Evolutionary conservation across 2,888 invertebrate genomes (phyloP).

Genomic region (Saturnia japonica): DNA sequence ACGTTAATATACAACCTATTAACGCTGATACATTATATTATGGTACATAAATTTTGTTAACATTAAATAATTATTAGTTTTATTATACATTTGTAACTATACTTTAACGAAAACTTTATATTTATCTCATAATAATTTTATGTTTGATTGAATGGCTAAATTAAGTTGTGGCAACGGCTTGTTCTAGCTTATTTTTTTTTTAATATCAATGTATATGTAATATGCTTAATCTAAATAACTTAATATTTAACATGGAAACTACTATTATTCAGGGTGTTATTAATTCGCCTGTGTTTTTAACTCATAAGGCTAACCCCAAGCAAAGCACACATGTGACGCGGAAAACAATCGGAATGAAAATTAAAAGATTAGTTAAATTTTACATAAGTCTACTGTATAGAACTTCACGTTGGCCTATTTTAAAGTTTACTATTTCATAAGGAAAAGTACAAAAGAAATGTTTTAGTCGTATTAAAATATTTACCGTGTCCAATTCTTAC

Average conservation of each 20-base stretch:
- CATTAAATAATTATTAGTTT: conserved; percentile 35
- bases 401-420: not conserved
- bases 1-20: conserved; percentile 27
- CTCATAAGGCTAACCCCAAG: not conserved
- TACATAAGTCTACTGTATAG: too few relatives aligned
- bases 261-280: conserved; percentile 65
- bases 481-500: not conserved
- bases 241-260: conserved; percentile 6
- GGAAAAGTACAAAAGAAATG: not conserved
- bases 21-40: conserved; percentile 50
- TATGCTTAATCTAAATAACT: not conserved
- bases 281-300: conserved; percentile 27
- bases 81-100: conserved; percentile 14
- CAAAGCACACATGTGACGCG: not conserved
- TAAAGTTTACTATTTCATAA: not conserved
- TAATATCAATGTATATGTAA: conserved; percentile 13
- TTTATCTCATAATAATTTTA: not conserved
- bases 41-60: conserved; percentile 67
- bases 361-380: too few relatives aligned
- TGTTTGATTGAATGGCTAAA: not conserved
- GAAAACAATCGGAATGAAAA: not conserved
- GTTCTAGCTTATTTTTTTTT: not conserved
- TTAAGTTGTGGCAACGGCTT: not conserved
- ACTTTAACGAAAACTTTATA: not conserved
- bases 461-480: not conserved